Evolutionary conservation across 2,888 invertebrate genomes (phyloP).

Genomic region (Dicyrtoma fusca): DNA sequence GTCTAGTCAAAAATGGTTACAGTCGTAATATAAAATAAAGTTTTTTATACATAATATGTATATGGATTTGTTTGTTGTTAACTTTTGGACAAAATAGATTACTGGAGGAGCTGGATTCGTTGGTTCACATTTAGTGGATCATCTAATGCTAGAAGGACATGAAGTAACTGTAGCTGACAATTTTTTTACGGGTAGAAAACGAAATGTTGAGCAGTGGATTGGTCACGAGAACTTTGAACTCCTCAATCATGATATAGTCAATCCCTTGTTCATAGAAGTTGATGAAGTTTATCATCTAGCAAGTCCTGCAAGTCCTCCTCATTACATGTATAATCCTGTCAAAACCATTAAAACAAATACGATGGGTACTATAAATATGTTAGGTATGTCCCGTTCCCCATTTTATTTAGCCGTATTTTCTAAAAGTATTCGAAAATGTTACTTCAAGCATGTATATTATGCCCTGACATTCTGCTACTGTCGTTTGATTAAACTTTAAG

Average conservation of each 20-base stretch:
- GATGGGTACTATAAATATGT: constrained; percentile 90
- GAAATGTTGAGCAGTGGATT: constrained; percentile 98
- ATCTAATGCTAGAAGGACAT: constrained; percentile 92
- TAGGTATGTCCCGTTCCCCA: constrained; percentile 65
- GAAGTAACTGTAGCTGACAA: constrained; percentile 97
- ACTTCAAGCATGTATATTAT: neutral
- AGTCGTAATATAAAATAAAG: too few species aligned
- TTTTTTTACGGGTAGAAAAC: constrained; percentile 95
- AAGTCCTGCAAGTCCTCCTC: constrained; percentile 97
- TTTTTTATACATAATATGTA: too few species aligned
- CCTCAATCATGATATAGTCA: constrained; percentile 98
- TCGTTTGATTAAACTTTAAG: too few species aligned
- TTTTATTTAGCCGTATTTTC: too few species aligned
- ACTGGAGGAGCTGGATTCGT: constrained; percentile 98
- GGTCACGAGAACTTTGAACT: constrained; percentile 99
- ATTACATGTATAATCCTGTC: constrained; percentile 99
- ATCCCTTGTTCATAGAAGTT: constrained; percentile 95
- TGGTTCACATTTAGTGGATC: constrained; percentile 97
- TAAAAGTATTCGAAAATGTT: neutral
- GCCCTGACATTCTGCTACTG: too few species aligned
- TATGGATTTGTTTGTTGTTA: too few species aligned
- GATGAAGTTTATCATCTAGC: constrained; percentile 98
- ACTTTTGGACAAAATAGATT: constrained; percentile 63
- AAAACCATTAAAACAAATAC: constrained; percentile 99
- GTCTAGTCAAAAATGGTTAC: too few species aligned